Evolutionary conservation across 2,888 invertebrate genomes (phyloP).

Genomic region (Camptogramma bilineatum): DNA sequence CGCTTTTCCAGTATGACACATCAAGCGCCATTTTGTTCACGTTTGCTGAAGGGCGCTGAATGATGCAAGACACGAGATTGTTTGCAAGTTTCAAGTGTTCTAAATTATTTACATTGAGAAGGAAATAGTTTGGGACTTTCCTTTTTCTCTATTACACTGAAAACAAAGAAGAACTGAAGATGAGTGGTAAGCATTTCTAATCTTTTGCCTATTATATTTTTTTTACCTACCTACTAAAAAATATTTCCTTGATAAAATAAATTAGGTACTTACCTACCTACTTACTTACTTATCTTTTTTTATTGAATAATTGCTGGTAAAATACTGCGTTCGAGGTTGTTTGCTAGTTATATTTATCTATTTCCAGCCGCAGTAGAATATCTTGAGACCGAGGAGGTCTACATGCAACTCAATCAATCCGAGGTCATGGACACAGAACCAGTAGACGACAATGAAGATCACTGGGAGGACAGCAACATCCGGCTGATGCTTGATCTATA

Average conservation of each 20-base stretch:
- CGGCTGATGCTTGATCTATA: conserved; percentile 67
- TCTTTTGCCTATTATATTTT: neutral
- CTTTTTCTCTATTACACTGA: neutral
- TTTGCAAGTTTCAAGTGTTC: conserved; percentile 51
- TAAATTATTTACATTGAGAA: conserved; percentile 4
- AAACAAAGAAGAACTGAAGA: conserved; percentile 28
- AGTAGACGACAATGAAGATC: conserved; percentile 70
- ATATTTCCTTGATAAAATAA: neutral
- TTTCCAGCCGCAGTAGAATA: conserved; percentile 68
- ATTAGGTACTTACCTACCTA: neutral
- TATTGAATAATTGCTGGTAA: neutral
- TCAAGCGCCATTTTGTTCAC: conserved; percentile 81
- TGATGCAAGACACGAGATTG: conserved; percentile 70
- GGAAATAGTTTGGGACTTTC: conserved; percentile 1
- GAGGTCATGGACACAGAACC: conserved; percentile 64
- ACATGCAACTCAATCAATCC: conserved; percentile 63
- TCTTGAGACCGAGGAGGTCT: conserved; percentile 64
- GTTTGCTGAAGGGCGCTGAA: conserved; percentile 61
- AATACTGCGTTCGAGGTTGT: neutral
- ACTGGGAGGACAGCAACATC: conserved; percentile 72
- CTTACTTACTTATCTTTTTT: neutral
- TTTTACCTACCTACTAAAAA: neutral
- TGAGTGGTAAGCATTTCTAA: conserved; percentile 47
- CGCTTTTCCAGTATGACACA: conserved; percentile 71
- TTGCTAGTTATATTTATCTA: conserved; percentile 15